Conservation (phyloP, 2,113 vertebrate genomes). For the Trachemys scripta region DNA sequence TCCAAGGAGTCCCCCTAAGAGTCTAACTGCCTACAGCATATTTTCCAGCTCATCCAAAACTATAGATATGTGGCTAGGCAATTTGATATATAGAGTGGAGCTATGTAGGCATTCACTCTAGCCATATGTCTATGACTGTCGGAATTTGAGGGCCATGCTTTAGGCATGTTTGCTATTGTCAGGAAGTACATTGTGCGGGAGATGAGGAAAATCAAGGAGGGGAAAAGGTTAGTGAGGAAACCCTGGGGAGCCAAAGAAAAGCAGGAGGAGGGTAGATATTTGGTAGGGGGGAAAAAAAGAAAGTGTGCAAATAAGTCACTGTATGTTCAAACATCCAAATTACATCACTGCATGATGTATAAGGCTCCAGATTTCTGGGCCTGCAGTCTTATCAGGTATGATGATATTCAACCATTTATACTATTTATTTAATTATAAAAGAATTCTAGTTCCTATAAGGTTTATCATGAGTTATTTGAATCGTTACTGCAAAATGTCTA, state of each 20-base stretch:
- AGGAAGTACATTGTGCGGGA: not conserved
- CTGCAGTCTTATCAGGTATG: not conserved
- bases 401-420: not conserved
- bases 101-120: not conserved
- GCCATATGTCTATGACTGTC: not conserved
- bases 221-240: not conserved
- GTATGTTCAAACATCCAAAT: not conserved
- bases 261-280: not conserved
- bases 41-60: not conserved
- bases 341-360: accelerated
- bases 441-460: not conserved
- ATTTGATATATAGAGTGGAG: not conserved
- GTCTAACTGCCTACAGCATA: not conserved
- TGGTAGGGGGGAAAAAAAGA: not conserved
- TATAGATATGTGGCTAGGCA: not conserved
- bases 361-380: not conserved
- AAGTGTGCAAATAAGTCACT: not conserved
- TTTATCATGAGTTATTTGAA: not conserved
- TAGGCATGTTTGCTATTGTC: not conserved
- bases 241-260: not conserved
- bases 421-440: not conserved
- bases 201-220: not conserved
- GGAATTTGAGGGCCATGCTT: not conserved
- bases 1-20: not conserved
- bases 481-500: not conserved